Evolutionary conservation across 1,140 invertebrate genomes (phyloP).

Genomic region (Solen grandis): DNA sequence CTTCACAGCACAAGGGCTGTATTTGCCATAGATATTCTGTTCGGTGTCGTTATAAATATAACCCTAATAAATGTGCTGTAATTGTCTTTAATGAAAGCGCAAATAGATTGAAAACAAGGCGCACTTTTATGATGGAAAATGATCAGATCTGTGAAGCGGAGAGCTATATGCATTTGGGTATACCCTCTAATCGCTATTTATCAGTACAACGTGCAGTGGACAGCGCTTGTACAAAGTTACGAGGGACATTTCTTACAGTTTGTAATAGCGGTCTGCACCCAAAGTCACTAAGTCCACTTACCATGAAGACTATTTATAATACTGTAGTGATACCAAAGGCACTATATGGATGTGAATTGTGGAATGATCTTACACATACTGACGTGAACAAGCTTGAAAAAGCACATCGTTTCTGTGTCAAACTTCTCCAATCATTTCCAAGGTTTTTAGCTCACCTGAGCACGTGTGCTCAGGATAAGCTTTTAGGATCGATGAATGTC

Average conservation of each 20-base stretch:
- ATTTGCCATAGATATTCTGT: not conserved
- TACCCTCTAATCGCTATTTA: not conserved
- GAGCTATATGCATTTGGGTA: not conserved
- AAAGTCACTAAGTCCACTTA: not conserved
- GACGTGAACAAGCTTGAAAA: not conserved
- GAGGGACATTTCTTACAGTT: constrained; percentile 15
- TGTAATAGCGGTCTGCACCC: constrained; percentile 2
- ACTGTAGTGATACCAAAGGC: constrained; percentile 6
- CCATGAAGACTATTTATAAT: not conserved
- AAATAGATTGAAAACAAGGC: not conserved
- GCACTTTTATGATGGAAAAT: not conserved
- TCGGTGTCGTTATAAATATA: not conserved
- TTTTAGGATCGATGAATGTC: no score
- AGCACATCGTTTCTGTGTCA: constrained; percentile 1
- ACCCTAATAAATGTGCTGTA: not conserved
- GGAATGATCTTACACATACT: not conserved
- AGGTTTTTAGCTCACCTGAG: not conserved
- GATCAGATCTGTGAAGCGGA: not conserved
- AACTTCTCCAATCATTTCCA: not conserved
- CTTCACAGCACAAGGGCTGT: not conserved
- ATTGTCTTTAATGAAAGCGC: not conserved
- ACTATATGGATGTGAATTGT: constrained; percentile 19
- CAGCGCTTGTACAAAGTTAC: not conserved
- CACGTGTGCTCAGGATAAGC: no score
- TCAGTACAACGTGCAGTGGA: not conserved